Percentiles rank a stretch among this genome's conserved stretches.
Conservation (phyloP, 2,888 invertebrate species). For the Drosophila quinaria region DNA sequence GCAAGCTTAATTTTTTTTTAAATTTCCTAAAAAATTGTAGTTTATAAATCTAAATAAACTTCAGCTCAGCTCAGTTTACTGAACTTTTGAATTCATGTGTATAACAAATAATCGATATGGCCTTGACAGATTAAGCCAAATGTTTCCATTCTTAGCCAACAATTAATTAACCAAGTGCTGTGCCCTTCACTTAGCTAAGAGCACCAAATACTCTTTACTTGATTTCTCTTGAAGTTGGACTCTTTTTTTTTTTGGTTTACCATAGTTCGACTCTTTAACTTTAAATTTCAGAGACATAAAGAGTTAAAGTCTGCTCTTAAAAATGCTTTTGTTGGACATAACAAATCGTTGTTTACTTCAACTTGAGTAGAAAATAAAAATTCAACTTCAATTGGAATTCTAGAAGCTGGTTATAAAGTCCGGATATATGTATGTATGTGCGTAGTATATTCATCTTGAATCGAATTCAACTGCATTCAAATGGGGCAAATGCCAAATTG, state of each 20-base stretch:
- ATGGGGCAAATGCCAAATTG: constrained; percentile 15
- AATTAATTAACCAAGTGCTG: constrained; percentile 7
- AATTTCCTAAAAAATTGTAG: too few relatives aligned
- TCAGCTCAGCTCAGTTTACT: neutral
- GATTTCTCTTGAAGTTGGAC: constrained; percentile 8
- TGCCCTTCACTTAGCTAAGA: constrained; percentile 37
- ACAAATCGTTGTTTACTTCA: neutral
- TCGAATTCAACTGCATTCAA: constrained; percentile 6
- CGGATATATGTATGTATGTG: neutral
- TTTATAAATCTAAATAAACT: neutral
- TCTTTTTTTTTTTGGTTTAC: neutral
- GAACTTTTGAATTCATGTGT: neutral
- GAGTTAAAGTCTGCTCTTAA: neutral
- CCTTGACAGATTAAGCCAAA: constrained; percentile 15
- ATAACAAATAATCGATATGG: constrained; percentile 3
- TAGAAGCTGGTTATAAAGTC: neutral
- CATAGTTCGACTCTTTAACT: neutral
- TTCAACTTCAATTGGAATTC: neutral
- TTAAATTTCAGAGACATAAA: neutral
- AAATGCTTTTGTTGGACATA: neutral
- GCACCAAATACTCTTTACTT: constrained; percentile 2
- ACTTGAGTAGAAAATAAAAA: neutral
- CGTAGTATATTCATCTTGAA: neutral
- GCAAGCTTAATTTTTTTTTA: neutral
- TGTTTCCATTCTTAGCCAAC: constrained; percentile 21